Evolutionary conservation across 2,113 vertebrate species (phyloP), one percentile per base, ranked within the genome.

Genomic region (Myotis brandtii): DNA sequence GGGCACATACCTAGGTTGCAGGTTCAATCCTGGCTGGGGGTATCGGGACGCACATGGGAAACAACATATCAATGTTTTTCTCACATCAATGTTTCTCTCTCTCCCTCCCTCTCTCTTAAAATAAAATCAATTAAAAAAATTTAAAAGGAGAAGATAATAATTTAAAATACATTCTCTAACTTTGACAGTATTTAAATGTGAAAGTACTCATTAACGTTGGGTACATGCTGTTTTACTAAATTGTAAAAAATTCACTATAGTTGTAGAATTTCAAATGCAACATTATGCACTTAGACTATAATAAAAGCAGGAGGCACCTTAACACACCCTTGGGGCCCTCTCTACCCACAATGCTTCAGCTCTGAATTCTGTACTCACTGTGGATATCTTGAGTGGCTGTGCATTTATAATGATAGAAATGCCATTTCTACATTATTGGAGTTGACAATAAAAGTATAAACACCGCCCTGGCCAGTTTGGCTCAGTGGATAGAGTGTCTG

Each of bases 101-200:
- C 12, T 64, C 5, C 1, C 21, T 9, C 6, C 56, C 56, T 23
- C 21, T 25, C 23, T 59, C 14, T 13, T 1, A 67, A 67, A 67
- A 66, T 16, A n/a, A n/a, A 67, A 67, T 67, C 21, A 56, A 23
- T 67, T 66, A 14, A 64, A 30, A 25, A 25, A 64, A 17, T 66
- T 32, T 17, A 17, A n/a, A 66, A 66, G 30, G 11, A 32, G 32
- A 67, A 67, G 32, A 67, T n/a, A 73, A 25, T 88, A 83, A 83
- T 89, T 87, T 82, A 92, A 93, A 73, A 50, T 66, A 70, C 16
- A 59, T 62, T 88, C 37, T 70, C 16, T 70, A 54, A 34, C 64
- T 93, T 92, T 89, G 88, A 21, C 17, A 70, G 40, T 86, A 67
- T 70, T 96, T 91, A 67, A 70, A 69, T 89, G 32, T 59, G 79